Evolutionary conservation across 1,140 invertebrate species (phyloP).

Genomic region (Drosophila bocqueti): DNA sequence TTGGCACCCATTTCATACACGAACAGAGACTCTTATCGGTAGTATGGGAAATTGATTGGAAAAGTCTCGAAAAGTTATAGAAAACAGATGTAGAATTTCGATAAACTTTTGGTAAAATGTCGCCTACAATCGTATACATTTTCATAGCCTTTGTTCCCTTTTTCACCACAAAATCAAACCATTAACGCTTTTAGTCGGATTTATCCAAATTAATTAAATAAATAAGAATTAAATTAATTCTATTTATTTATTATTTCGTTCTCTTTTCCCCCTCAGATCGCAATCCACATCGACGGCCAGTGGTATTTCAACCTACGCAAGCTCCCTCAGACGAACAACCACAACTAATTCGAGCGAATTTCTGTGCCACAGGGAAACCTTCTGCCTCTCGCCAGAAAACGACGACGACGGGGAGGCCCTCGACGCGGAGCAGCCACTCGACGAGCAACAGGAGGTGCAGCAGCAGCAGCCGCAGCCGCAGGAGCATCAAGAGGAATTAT

Average conservation of each 20-base stretch:
- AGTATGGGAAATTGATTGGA: neutral
- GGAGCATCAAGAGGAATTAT: constrained; percentile 32
- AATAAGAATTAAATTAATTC: neutral
- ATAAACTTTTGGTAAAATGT: neutral
- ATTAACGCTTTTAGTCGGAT: neutral
- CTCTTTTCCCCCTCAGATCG: constrained; percentile 64
- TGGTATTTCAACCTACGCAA: constrained; percentile 84
- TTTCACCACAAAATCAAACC: neutral
- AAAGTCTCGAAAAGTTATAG: neutral
- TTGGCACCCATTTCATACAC: constrained; percentile 12
- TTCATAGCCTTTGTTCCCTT: neutral
- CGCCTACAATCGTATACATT: neutral
- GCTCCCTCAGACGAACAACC: constrained; percentile 81
- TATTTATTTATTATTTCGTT: neutral
- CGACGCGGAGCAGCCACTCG: constrained; percentile 29
- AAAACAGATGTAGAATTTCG: neutral
- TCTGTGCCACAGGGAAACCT: constrained; percentile 84
- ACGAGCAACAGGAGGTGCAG: constrained; percentile 16
- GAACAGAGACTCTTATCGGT: neutral
- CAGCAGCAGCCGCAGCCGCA: constrained; percentile 22
- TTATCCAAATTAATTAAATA: too few species aligned
- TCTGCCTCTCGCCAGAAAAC: constrained; percentile 80
- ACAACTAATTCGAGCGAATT: constrained; percentile 85
- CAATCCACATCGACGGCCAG: constrained; percentile 85
- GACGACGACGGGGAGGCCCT: constrained; percentile 59